These are phyloP conservation scores for Gavialis gangeticus DNA, from an alignment of 2,113 vertebrate genomes.

Conservation along the genomic window DNA sequence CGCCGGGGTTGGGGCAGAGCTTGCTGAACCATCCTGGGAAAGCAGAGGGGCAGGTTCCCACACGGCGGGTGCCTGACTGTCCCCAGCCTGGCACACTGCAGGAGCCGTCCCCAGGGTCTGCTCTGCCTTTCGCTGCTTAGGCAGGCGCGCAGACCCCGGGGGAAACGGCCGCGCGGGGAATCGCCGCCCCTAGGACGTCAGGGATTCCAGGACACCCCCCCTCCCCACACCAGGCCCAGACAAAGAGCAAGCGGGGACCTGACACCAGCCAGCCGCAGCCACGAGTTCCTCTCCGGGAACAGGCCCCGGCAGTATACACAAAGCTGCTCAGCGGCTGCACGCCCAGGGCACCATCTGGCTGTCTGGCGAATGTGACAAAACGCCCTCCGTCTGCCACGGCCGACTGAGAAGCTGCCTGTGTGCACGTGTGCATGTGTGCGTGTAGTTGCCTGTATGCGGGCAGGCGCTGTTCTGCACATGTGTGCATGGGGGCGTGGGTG, in stretches of 20 bases:
- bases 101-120: no score
- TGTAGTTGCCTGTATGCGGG: not conserved
- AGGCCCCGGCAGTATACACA: not conserved
- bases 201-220: not conserved
- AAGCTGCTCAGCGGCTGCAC: not conserved
- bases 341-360: not conserved
- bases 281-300: not conserved
- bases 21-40: not conserved
- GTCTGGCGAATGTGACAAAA: not conserved
- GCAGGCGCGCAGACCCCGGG: not conserved
- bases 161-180: not conserved
- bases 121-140: not conserved
- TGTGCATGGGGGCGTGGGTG: no score
- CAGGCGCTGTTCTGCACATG: no score
- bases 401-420: not conserved
- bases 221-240: no score
- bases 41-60: not conserved
- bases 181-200: not conserved
- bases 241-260: not conserved
- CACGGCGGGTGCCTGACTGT: no score
- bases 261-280: not conserved
- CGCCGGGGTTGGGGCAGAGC: rapidly evolving
- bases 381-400: not conserved
- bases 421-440: not conserved
- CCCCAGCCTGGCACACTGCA: no score